Percentiles rank a stretch among this genome's conserved stretches.
phyloP scores from a whole-genome alignment of 2,888 invertebrate species.

The Brenthis daphne region DNA sequence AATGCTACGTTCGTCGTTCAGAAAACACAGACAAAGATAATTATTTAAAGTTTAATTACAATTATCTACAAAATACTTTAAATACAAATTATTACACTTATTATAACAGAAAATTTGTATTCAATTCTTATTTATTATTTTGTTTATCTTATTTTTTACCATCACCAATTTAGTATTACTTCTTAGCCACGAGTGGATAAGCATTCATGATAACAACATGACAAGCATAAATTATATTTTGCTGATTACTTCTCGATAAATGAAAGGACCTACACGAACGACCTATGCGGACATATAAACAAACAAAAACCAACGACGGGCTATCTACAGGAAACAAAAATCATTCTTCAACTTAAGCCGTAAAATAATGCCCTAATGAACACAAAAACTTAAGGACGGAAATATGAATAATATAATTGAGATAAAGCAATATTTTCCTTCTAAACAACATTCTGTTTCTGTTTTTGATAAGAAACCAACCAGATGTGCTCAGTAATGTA shows the following conservation, averaged over 20 bases:
- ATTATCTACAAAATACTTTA: too few relatives aligned
- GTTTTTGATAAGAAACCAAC: slow-evolving; percentile 65
- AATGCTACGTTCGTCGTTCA: too few relatives aligned
- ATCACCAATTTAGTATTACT: not conserved
- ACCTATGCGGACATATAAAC: slow-evolving; percentile 29
- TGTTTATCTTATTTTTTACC: too few relatives aligned
- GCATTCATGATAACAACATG: slow-evolving; percentile 1
- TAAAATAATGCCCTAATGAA: slow-evolving; percentile 52
- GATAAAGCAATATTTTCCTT: slow-evolving; percentile 74
- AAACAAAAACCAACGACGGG: slow-evolving; percentile 10
- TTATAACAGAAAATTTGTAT: too few relatives aligned
- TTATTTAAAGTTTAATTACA: too few relatives aligned
- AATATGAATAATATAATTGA: slow-evolving; percentile 58
- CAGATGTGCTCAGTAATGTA: slow-evolving; percentile 63
- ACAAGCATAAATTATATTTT: not conserved
- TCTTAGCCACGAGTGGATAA: not conserved
- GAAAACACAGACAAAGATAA: too few relatives aligned
- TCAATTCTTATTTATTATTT: too few relatives aligned
- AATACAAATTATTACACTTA: too few relatives aligned
- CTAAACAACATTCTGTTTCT: slow-evolving; percentile 66
- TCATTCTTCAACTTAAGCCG: slow-evolving; percentile 46
- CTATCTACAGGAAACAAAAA: slow-evolving; percentile 51
- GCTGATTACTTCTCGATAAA: slow-evolving; percentile 12
- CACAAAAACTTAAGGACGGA: slow-evolving; percentile 67
- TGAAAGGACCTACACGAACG: slow-evolving; percentile 1